Evolutionary conservation across 2,113 vertebrate species (phyloP).

Genomic region (Neodon shergylaensis): DNA sequence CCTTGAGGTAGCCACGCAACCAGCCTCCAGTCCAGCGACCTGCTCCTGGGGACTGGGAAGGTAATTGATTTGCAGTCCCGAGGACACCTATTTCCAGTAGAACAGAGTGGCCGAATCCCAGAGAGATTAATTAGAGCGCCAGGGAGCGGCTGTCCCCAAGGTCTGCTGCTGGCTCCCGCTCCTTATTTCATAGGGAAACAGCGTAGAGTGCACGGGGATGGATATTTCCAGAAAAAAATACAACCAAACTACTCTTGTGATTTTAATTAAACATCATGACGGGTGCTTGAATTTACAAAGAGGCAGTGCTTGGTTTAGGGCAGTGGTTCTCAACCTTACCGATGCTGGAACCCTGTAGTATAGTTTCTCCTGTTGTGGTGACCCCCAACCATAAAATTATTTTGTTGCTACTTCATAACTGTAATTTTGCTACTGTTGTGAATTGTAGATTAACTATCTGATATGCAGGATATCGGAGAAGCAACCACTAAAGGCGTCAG

Average conservation of each 20-base stretch:
- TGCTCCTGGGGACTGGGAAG: background rate
- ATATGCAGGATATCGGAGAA: background rate
- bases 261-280: background rate
- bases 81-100: slow-evolving; percentile 47
- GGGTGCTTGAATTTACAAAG: background rate
- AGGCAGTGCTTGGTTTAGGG: background rate
- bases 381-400: background rate
- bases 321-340: background rate
- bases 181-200: background rate
- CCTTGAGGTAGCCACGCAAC: slow-evolving; percentile 71
- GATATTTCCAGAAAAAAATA: background rate
- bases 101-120: background rate
- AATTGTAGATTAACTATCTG: background rate
- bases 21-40: background rate
- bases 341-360: background rate
- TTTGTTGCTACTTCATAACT: background rate
- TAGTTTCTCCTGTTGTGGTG: background rate
- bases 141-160: background rate
- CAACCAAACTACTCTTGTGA: background rate
- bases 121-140: background rate
- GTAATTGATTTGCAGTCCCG: slow-evolving; percentile 61
- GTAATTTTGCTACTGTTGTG: background rate
- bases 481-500: background rate
- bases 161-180: background rate
- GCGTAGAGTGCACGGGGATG: too few relatives aligned